Evolutionary conservation across 1,140 invertebrate genomes (phyloP).

Genomic region (Latrodectus geometricus): DNA sequence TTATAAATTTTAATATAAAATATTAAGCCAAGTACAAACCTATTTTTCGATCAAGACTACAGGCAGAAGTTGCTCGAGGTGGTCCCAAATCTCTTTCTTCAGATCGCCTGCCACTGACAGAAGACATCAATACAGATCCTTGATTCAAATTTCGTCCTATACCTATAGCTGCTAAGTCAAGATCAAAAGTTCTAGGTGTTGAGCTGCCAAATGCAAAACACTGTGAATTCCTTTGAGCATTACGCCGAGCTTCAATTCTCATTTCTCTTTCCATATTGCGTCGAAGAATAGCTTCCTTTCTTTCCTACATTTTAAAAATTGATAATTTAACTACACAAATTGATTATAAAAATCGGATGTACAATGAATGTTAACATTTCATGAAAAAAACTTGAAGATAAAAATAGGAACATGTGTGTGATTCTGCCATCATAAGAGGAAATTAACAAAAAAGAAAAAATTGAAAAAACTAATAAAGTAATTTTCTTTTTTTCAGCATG

Average conservation of each 20-base stretch:
- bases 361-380: no score
- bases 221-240: conserved; percentile 77
- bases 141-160: conserved; percentile 1
- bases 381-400: no score
- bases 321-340: neutral
- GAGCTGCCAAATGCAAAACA: conserved; percentile 92
- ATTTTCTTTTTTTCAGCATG: no score
- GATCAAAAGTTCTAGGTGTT: conserved; percentile 84
- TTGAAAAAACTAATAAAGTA: no score
- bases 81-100: conserved; percentile 40
- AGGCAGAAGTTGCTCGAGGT: conserved; percentile 41
- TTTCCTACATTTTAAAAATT: conserved; percentile 71
- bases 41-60: conserved; percentile 47
- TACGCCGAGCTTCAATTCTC: conserved; percentile 80
- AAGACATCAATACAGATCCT: conserved; percentile 42
- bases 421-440: no score
- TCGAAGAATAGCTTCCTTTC: conserved; percentile 84
- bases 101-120: conserved; percentile 32
- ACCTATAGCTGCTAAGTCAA: conserved; percentile 60
- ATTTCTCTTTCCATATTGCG: conserved; percentile 87
- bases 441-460: no score
- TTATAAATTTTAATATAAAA: no score
- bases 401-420: no score
- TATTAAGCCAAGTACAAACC: neutral
- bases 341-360: no score